These are phyloP conservation scores for Pycnonotus jocosus DNA, from an alignment of 2,113 vertebrate species.

Conservation along the genomic window DNA sequence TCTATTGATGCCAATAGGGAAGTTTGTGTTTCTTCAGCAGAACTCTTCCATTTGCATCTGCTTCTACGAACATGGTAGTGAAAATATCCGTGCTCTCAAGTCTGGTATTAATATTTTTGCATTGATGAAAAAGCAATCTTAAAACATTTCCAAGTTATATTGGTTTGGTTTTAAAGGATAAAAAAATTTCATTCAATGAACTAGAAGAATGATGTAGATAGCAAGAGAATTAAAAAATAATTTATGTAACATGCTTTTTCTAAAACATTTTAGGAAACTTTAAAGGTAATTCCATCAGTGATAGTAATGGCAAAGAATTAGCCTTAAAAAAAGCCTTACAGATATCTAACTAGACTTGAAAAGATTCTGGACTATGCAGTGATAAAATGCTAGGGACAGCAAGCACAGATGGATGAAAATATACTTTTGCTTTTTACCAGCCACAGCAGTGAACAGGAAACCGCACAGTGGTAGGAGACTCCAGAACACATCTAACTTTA, in stretches of 20 bases:
- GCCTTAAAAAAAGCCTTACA: neutral
- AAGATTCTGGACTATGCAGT: neutral
- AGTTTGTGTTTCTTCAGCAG: neutral
- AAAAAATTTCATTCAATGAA: neutral
- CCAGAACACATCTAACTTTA: neutral
- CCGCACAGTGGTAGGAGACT: neutral
- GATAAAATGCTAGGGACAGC: neutral
- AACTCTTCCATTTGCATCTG: neutral
- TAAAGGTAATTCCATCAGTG: neutral
- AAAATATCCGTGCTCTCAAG: neutral
- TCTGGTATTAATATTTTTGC: neutral
- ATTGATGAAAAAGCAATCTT: neutral
- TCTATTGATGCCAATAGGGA: neutral
- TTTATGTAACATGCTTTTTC: neutral
- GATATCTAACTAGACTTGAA: neutral
- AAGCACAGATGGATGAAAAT: neutral
- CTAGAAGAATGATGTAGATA: neutral
- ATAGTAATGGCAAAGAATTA: neutral
- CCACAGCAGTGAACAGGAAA: neutral
- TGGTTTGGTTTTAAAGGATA: neutral
- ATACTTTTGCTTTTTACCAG: neutral
- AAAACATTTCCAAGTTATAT: neutral
- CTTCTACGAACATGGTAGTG: neutral
- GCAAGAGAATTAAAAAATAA: neutral
- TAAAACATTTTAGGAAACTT: neutral